phyloP scores from a whole-genome alignment of 2,888 invertebrate species.

The Pristionchus arcanus region DNA sequence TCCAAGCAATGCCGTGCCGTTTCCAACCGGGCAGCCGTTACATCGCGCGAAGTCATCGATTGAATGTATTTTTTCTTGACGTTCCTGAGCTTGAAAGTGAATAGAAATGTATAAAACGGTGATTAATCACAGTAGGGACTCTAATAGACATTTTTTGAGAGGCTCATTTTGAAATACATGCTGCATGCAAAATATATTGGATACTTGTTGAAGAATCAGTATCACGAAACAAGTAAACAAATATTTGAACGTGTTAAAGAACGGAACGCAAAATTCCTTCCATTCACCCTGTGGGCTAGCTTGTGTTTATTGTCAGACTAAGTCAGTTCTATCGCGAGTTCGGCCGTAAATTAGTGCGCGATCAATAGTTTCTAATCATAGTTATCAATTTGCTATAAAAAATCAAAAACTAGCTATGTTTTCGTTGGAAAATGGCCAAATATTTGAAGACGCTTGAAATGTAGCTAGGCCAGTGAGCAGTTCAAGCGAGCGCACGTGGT shows the following conservation, averaged over 20 bases:
- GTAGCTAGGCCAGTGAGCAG: background rate
- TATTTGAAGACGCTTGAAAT: background rate
- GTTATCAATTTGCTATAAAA: background rate
- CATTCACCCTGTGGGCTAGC: background rate
- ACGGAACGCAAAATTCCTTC: background rate
- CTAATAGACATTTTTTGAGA: too few species aligned
- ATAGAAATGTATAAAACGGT: too few species aligned
- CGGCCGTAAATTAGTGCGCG: background rate
- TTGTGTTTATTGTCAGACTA: background rate
- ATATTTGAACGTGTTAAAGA: background rate
- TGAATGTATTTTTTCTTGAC: background rate
- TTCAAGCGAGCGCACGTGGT: background rate
- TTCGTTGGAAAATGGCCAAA: background rate
- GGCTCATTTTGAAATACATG: too few species aligned
- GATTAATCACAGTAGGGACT: too few species aligned
- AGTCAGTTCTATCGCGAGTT: background rate
- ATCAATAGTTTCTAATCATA: background rate
- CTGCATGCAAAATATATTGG: too few species aligned
- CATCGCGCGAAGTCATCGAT: background rate
- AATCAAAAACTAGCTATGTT: background rate
- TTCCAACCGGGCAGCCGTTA: background rate
- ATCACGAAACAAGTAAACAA: too few species aligned
- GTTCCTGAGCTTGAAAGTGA: too few species aligned
- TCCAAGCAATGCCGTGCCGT: background rate
- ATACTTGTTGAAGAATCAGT: too few species aligned